These are phyloP conservation scores for Zaprionus nigranus DNA, from an alignment of 1,140 invertebrate species.

Conservation along the genomic window DNA sequence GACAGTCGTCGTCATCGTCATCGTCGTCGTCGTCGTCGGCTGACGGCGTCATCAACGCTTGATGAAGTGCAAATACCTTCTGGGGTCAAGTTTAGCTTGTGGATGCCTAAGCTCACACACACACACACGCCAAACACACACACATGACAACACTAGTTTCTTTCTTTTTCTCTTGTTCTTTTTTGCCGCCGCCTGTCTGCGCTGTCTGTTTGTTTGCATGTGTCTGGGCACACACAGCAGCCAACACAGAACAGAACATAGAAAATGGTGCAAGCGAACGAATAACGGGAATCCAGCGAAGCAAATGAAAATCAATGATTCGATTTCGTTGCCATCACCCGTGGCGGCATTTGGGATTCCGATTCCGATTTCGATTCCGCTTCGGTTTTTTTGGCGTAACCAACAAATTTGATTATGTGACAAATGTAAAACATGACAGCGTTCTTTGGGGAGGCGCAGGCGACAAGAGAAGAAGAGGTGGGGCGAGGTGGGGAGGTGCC, in stretches of 20 bases:
- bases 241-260: slow-evolving; percentile 24
- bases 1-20: too few species aligned
- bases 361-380: slow-evolving; percentile 2
- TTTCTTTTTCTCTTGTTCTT: neutral
- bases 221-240: slow-evolving; percentile 47
- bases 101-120: slow-evolving; percentile 23
- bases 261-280: neutral
- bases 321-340: slow-evolving; percentile 41
- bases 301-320: slow-evolving; percentile 75
- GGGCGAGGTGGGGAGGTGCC: too few species aligned
- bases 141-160: neutral
- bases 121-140: slow-evolving; percentile 18
- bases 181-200: slow-evolving; percentile 39
- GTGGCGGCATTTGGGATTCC: neutral
- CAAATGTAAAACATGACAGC: slow-evolving; percentile 55
- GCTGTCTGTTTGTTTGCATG: slow-evolving; percentile 8
- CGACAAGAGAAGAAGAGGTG: neutral
- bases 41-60: slow-evolving; percentile 57
- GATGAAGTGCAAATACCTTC: slow-evolving; percentile 80
- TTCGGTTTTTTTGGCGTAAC: slow-evolving; percentile 28
- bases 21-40: too few species aligned
- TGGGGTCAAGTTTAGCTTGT: slow-evolving; percentile 74
- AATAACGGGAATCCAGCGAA: slow-evolving; percentile 44
- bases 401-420: slow-evolving; percentile 54
- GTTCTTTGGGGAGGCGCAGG: slow-evolving; percentile 27